Base-by-base conservation (phyloP, 2,797 vertebrate genomes). In the Sebastolobus alascanus region DNA sequence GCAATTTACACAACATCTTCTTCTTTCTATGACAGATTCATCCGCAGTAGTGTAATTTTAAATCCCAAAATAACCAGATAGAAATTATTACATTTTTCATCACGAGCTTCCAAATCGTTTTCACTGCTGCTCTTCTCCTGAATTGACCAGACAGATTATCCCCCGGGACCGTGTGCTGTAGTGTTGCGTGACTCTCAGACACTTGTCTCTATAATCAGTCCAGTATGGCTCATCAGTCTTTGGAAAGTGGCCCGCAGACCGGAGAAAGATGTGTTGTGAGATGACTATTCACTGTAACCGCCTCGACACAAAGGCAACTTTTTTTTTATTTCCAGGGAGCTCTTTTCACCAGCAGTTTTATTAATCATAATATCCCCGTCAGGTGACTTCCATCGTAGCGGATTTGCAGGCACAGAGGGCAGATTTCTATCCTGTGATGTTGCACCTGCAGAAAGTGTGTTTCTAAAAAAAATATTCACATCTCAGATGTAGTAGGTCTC, bases 151-250 rank as follows among this genome's bases (percentile, higher is more conserved):
- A 82, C 67, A 67, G 83, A 78, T 90, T 40, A 85, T 75, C 69
- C 54, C 68, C 74, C n/a, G 58, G 64, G 74, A 84, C 83, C 66
- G 72, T 69, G 80, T 73, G 70, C 80, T 81, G 65, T 68, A 73
- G 73, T 43, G 67, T 82, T 90, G 90, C 83, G 66, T 94, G 92
- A 92, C 87, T 91, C 37, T 75, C 84, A 82, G 77, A 74, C 87
- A 83, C 90, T 90, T 93, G 81, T 91, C 82, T 93, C 60, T 76
- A 75, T 86, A 90, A 92, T 94, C 86, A 85, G 84, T 82, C 84
- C 87, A 93, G 81, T 79, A 84, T 87, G 89, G 82, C 72, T 90
- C 73, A 85, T 92, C 81, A 71, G 74, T 79, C 74, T 85, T 63
- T 75, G 84, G 71, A 85, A 84, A 87, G 73, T 79, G 67, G 75